Evolutionary conservation across 2,113 vertebrate species (phyloP), one percentile per base, ranked within the genome.

Genomic region (Rana temporaria): DNA sequence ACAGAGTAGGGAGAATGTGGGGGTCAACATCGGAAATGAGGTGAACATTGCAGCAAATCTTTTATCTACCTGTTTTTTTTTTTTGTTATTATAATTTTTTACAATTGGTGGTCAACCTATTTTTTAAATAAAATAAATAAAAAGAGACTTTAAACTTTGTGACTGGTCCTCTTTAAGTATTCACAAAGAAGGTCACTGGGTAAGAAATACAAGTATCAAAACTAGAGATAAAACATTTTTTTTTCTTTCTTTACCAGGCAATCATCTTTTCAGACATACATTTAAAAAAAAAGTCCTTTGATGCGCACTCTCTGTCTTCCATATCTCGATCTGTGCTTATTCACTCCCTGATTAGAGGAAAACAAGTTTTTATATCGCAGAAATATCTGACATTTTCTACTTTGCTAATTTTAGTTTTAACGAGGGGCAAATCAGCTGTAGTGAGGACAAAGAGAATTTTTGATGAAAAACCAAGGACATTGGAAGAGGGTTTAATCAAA

Each of bases 401-500:
- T 67, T 67, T 59, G 64, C 32, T 82, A 82, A 82, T 82, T 82
- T 74, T 67, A 26, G 71, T 73, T 82, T 82, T 82, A 82, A 82
- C 75, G 80, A 82, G 80, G 71, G 71, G 71, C 52, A 63, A 82
- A 67, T 48, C 70, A 75, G 53, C 74, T 82, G 52, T 59, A 82
- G 32, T 48, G 7, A 74, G 70, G 70, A 82, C 63, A 82, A 82
- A 82, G 80, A 75, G 80, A 82, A 82, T 82, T 67, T 73, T 82
- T 67, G 80, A 82, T 82, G 80, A 75, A 67, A 67, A 74, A 53
- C 71, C 80, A 82, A 75, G 80, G 71, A 82, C 80, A 82, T 75
- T 68, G 60, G 67, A 75, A 32, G 80, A 52, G 57, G 22, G 15
- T 73, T 55, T 56, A 30, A 74, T 22, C 2, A 20, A 11, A 19